Base-by-base conservation (phyloP, 2,797 vertebrate genomes). In the Limnodromus scolopaceus region DNA sequence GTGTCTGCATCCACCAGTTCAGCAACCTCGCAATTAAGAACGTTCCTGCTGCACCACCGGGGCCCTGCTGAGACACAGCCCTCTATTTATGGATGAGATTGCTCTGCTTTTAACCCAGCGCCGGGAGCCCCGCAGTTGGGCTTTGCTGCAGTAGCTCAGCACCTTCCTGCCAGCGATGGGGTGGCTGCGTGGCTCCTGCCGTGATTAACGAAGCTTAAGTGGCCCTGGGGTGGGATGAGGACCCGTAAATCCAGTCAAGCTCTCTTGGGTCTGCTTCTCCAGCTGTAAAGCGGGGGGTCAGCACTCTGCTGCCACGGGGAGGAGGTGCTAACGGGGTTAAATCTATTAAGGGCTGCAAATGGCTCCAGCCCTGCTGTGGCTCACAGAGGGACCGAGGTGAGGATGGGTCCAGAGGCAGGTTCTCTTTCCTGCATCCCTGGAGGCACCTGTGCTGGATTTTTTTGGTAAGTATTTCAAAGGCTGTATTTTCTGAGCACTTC, bases 341-440 rank as follows among this genome's bases (percentile, higher is more conserved):
- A 23, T 2, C 25, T 25, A 15, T 24, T 9, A n/a, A 45, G 46
- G 61, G 49, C 51, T 71, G 55, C 16, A 7, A 7, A 23, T 3
- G 24, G 32, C 51, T 24, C n/a, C 32, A 55, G n/a, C 2, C 8
- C 16, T 66, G 19, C 55, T 41, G 22, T 20, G 38, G 17, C 11
- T 48, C 4, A 1, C 1, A 7, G 1, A 0, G 32, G 18, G 19
- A 10, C 11, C 6, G 27, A 15, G 57, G 13, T 16, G 63, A 19
- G 34, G 16, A 19, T 12, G 34, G 69, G n/a, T 36, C 19, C 7
- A 16, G 70, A 23, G n/a, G 39, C 36, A 49, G 5, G 6, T 77
- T 27, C 11, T 24, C 19, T 51, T 39, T 25, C 30, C 23, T 65
- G 32, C 8, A 16, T 10, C 32, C 45, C 41, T 45, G 38, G 36